Evolutionary conservation across 2,797 vertebrate genomes (phyloP), one percentile per base, ranked within the genome.

Genomic region (Lemur catta): DNA sequence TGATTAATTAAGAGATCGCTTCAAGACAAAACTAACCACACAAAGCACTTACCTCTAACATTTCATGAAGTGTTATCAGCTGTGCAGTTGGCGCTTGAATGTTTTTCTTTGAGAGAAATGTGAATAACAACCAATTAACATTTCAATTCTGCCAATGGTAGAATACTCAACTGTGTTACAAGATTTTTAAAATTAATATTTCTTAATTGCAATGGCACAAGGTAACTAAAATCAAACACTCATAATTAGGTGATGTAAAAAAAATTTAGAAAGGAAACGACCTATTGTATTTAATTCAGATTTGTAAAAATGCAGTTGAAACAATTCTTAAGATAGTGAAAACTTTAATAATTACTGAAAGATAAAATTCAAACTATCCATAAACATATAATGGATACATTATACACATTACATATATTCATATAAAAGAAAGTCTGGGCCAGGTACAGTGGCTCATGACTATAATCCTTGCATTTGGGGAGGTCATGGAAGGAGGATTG

Each of bases 31-130:
- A 87, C 9, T 93, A 72, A 78, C 38, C 43, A 91, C 18, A 96
- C 1, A 69, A 24, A 95, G 89, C 14, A 61, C 63, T 98, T 98
- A 99, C 99, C 99, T 98, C 98, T 98, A 99, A 96, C 41, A 99
- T 97, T 75, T 98, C 98, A 81, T 95, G 57, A 26, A 99, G 38
- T 1, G 98, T 55, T 97, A 98, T 57, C 91, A 98, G 95, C 57
- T 98, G 13, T 80, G 78, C 85, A 93, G 12, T 35, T 95, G 96
- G 57, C 43, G 97, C 24, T 97, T 94, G 10, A 65, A 35, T 76
- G 57, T n/a, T 84, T 7, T 72, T 96, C 98, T 98, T 98, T 96
- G 48, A 95, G 26, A 96, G 38, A 97, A 97, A 96, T 89, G 35
- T 96, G 10, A 90, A 95, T 93, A 78, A 95, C 48, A 96, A 97